Base-by-base conservation (phyloP, 2,888 invertebrate species). In the Oscheius sp. region DNA sequence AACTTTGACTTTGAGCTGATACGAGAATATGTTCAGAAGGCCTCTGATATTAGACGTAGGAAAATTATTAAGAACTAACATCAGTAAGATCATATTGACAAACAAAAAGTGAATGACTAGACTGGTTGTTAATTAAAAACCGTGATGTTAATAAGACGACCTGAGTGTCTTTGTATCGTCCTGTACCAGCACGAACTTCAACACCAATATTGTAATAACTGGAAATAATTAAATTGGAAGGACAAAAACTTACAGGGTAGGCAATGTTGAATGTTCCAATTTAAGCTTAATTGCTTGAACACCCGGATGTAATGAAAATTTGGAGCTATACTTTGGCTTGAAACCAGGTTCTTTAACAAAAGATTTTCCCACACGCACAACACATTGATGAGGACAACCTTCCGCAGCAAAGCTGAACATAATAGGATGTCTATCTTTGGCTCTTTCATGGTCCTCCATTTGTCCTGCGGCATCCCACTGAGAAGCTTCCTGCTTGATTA, bases 381-480 rank as follows among this genome's bases (percentile, higher is more conserved):
- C 68, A 49, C 80, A 81, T 63, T 73, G 71, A 24, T 72, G 65
- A 6, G 93, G 91, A 28, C 92, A 92, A 86, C 94, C 95, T 38
- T 91, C 91, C 87, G 95, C 95, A 2, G 93, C 91, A 87, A 94
- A 94, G 62, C 94, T 93, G 88, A 97, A 97, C 82, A 96, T 90
- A 65, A 97, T 89, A 6, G 97, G 97, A 59, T 92, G 91, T 63
- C 94, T 92, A 90, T 94, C 93, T 77, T 95, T 90, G 12, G 95
- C 96, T 80, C 92, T 90, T 89, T 98, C 97, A 87, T 97, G 94
- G 87, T 97, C 97, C 68, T 91, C 91, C 71, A 72, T 71, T 38
- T 91, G 77, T 26, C 82, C 80, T 0, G 88, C 88, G 0, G 87
- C 85, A 45, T 87, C 86, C 82, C 91, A 67, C 33, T 72, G 72